Evolutionary conservation across 2,797 vertebrate genomes (phyloP).

Genomic region (Trichosurus vulpecula): DNA sequence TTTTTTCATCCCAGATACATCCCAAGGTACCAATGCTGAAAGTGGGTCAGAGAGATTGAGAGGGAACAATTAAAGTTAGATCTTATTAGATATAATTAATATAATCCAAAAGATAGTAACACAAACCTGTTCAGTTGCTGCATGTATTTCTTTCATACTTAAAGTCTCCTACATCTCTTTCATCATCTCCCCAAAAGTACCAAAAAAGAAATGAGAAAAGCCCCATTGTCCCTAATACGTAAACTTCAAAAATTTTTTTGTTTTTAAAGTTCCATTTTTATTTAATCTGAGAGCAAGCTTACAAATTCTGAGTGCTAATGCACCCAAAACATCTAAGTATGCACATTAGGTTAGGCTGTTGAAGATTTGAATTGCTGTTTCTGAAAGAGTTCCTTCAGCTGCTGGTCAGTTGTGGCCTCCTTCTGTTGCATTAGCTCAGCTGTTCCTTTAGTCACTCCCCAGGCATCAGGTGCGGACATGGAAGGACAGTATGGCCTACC

Average conservation of each 20-base stretch:
- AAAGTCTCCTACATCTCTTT: background rate
- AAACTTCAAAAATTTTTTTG: constrained; percentile 30
- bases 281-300: constrained; percentile 19
- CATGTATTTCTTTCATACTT: background rate
- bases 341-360: constrained; percentile 43
- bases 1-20: background rate
- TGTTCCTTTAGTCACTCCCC: constrained; percentile 96
- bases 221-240: constrained; percentile 8
- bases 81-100: background rate
- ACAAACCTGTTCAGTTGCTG: background rate
- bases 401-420: constrained; percentile 91
- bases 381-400: constrained; percentile 90
- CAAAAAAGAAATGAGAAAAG: background rate
- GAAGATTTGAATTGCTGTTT: constrained; percentile 84
- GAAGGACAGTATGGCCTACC: constrained; percentile 93
- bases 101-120: background rate
- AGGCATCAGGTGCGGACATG: constrained; percentile 90
- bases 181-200: background rate
- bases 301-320: background rate
- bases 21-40: background rate
- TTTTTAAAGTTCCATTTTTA: background rate
- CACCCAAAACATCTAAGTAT: background rate
- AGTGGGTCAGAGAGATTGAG: background rate
- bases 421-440: constrained; percentile 94
- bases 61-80: background rate